Evolutionary conservation across 1,140 invertebrate genomes (phyloP).

Genomic region (Bactericera cockerelli): DNA sequence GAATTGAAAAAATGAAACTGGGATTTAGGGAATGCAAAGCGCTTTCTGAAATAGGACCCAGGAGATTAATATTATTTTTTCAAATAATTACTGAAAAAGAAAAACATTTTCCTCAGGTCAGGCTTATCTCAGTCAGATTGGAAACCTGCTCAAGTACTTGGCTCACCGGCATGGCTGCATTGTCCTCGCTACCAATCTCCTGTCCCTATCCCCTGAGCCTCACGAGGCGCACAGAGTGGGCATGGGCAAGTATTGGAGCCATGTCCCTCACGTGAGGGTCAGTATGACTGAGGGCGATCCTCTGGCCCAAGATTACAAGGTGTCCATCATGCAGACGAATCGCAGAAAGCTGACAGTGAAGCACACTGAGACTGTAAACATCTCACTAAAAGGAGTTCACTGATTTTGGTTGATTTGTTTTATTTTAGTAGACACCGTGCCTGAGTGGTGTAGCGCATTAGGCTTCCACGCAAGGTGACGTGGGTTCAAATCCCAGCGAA

Average conservation of each 20-base stretch:
- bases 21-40: too few relatives aligned
- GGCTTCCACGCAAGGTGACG: too few relatives aligned
- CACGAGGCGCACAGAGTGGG: not conserved
- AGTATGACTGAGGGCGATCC: not conserved
- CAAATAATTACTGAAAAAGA: too few relatives aligned
- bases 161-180: not conserved
- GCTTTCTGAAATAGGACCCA: too few relatives aligned
- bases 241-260: constrained; percentile 3
- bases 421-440: too few relatives aligned
- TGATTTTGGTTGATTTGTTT: too few relatives aligned
- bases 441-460: too few relatives aligned
- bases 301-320: not conserved
- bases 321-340: not conserved
- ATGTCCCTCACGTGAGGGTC: not conserved
- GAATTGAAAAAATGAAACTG: too few relatives aligned
- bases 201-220: not conserved
- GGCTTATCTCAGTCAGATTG: not conserved
- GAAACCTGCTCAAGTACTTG: not conserved
- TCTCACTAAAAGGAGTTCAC: not conserved
- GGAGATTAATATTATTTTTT: too few relatives aligned
- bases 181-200: not conserved
- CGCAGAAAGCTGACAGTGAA: not conserved
- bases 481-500: too few relatives aligned
- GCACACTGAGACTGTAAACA: not conserved
- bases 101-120: constrained; percentile 1